Percentiles rank a stretch among this genome's conserved stretches.
These are phyloP conservation scores for Drosophila atroscutellata DNA, from an alignment of 2,888 invertebrate genomes.

Conservation along the genomic window DNA sequence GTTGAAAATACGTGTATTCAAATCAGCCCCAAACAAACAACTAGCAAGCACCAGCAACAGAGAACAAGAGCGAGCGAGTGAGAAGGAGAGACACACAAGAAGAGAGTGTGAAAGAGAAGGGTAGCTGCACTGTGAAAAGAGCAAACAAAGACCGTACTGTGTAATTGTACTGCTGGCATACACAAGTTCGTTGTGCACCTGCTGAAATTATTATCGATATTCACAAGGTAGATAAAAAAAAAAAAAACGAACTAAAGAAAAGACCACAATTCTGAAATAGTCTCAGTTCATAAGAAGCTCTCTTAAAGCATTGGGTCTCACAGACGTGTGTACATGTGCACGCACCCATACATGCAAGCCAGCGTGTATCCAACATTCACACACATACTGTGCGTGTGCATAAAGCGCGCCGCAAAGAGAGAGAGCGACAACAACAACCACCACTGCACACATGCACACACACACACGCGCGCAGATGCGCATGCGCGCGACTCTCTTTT, in stretches of 20 bases:
- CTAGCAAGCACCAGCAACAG: slow-evolving; percentile 11
- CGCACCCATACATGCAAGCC: slow-evolving; percentile 29
- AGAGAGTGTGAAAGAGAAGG: slow-evolving; percentile 21
- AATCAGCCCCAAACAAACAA: slow-evolving; percentile 70
- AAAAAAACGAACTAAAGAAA: background rate
- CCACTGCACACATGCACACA: slow-evolving; percentile 32
- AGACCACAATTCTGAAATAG: background rate
- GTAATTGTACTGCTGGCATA: background rate
- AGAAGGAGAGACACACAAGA: slow-evolving; percentile 16
- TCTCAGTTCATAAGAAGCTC: slow-evolving; percentile 11
- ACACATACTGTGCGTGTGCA: slow-evolving; percentile 75
- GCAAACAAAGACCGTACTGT: slow-evolving; percentile 19
- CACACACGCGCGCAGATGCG: slow-evolving; percentile 32
- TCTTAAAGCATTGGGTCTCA: slow-evolving; percentile 35
- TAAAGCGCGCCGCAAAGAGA: slow-evolving; percentile 64
- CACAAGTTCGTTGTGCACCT: slow-evolving; percentile 26
- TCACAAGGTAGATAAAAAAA: background rate
- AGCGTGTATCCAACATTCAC: slow-evolving; percentile 46
- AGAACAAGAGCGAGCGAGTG: slow-evolving; percentile 16
- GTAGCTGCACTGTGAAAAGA: slow-evolving; percentile 21
- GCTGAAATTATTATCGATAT: slow-evolving; percentile 29
- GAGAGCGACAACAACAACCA: slow-evolving; percentile 43
- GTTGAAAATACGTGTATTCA: slow-evolving; percentile 59
- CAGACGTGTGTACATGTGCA: slow-evolving; percentile 18
- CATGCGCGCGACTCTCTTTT: slow-evolving; percentile 62